Base-by-base conservation (phyloP, 2,888 invertebrate species). In the Athrips mouffetella region DNA sequence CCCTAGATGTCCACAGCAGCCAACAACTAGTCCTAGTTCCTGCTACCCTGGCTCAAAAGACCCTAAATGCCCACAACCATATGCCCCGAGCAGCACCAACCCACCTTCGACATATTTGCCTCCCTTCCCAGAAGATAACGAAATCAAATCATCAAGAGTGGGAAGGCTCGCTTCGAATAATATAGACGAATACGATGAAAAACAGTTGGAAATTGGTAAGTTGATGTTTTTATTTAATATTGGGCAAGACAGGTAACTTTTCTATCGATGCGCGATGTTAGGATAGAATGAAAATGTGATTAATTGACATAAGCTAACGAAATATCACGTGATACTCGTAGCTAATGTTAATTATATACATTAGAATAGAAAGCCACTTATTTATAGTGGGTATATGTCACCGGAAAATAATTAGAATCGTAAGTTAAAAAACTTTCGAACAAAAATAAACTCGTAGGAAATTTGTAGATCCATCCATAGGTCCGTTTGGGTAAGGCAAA, bases 101-200 rank as follows among this genome's bases (percentile, higher is more conserved):
- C 77, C 89, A 54, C 80, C 88, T 51, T 74, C 83, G 1, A 85
- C 86, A 7, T 89, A 89, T 54, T 68, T 89, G 25, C 88, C 89
- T 4, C 89, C 89, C 8, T 81, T 84, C 59, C 80, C 84, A 0
- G 67, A 67, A 47, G 82, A 78, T 54, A 86, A 87, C 59, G 84
- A 86, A 70, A 60, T 85, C 1, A 73, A 73, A 50, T 65, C 80
- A 3, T 53, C 60, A 11, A 70, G 78, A 52, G 53, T 60, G 10
- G 71, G 75, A 46, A 76, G 74, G 65, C 58, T 77, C 45, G 76
- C 71, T 8, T 53, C 63, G 2, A 72, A 79, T 31, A 71, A 67
- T 52, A 54, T 73, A 7, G 76, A 79, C 33, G 65, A 73, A 29
- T 69, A 75, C 45, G 82, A 81, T 31, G 76, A 76, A 3, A 49